phyloP scores from a whole-genome alignment of 2,888 invertebrate genomes.

The Lypha dubia region DNA sequence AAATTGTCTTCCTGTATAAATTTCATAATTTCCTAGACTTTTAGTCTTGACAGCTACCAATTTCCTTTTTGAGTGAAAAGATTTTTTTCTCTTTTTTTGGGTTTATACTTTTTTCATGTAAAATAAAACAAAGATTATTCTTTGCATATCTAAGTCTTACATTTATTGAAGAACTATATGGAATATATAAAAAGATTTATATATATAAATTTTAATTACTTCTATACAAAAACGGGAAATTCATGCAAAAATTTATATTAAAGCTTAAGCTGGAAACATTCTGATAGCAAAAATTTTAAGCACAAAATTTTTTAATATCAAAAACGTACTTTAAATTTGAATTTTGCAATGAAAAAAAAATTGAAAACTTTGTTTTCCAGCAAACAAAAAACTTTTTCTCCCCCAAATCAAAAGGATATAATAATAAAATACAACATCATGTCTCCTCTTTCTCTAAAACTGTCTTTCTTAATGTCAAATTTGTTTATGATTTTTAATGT shows the following conservation, averaged over 20 bases:
- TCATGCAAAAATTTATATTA: no score
- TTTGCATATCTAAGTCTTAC: not conserved
- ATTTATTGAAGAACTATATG: not conserved
- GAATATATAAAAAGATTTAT: not conserved
- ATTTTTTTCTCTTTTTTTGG: conserved; percentile 26
- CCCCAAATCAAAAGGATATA: not conserved
- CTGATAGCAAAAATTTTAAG: no score
- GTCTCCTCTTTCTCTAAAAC: conserved; percentile 41
- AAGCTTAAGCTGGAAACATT: no score
- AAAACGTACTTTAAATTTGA: not conserved
- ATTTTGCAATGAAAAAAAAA: not conserved
- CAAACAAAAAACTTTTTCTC: no score
- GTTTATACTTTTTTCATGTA: not conserved
- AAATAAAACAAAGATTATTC: not conserved
- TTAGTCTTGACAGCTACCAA: conserved; percentile 80
- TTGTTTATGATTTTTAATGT: conserved; percentile 72
- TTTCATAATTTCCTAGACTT: conserved; percentile 82
- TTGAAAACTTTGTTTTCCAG: no score
- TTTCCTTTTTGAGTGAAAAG: conserved; percentile 75
- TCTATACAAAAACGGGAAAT: not conserved
- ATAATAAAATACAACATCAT: conserved; percentile 43
- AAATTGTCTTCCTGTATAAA: conserved; percentile 83
- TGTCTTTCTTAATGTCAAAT: conserved; percentile 70
- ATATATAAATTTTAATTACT: not conserved
- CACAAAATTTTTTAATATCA: not conserved